Evolutionary conservation across 2,797 vertebrate genomes (phyloP).

Genomic region (Pampus argenteus): DNA sequence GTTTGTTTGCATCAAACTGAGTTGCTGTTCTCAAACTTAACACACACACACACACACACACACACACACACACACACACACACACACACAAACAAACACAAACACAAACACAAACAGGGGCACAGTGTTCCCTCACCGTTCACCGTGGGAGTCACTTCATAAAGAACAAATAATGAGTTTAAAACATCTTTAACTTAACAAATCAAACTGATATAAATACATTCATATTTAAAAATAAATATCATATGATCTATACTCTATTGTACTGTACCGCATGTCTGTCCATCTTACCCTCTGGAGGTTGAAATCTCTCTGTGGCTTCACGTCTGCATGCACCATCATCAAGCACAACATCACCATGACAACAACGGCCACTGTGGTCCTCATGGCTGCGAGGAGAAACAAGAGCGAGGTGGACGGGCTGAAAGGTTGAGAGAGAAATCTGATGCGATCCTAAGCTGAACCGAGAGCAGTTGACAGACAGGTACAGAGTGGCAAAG

Average conservation of each 20-base stretch:
- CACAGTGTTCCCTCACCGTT: neutral
- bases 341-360: slow-evolving; percentile 70
- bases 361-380: slow-evolving; percentile 59
- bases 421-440: slow-evolving; percentile 8
- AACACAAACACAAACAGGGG: neutral
- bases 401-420: slow-evolving; percentile 6
- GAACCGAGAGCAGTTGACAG: slow-evolving; percentile 33
- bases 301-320: slow-evolving; percentile 84
- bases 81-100: neutral
- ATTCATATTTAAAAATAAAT: neutral
- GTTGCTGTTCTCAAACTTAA: slow-evolving; percentile 15
- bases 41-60: slow-evolving; percentile 15
- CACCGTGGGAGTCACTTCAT: neutral
- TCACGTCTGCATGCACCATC: slow-evolving; percentile 67
- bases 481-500: slow-evolving; percentile 61
- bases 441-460: slow-evolving; percentile 34
- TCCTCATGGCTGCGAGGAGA: slow-evolving; percentile 73
- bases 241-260: neutral
- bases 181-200: neutral
- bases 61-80: slow-evolving; percentile 15
- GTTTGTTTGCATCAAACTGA: slow-evolving; percentile 13
- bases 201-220: neutral
- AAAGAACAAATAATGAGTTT: neutral
- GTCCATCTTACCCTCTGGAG: slow-evolving; percentile 78
- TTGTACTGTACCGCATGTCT: neutral